These are phyloP conservation scores for Cynoglossus semilaevis DNA, from an alignment of 2,113 vertebrate species.

Conservation along the genomic window DNA sequence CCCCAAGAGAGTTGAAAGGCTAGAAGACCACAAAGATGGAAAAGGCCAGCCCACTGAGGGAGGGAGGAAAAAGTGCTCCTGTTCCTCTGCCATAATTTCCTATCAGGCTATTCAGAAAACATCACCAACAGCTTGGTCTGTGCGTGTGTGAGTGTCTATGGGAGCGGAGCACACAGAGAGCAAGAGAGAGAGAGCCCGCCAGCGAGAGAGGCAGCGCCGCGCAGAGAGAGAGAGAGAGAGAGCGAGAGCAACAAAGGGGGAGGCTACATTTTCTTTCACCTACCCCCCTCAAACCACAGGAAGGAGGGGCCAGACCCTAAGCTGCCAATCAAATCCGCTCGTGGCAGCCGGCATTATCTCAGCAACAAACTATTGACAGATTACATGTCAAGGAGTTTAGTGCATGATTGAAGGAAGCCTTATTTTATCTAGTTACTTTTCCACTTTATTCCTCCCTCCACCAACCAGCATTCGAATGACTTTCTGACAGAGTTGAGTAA, in stretches of 20 bases:
- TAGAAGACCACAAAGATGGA: conserved; percentile 76
- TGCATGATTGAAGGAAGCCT: conserved; percentile 82
- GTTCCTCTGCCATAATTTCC: conserved; percentile 82
- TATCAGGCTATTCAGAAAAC: conserved; percentile 82
- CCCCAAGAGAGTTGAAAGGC: conserved; percentile 77
- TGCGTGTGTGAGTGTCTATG: conserved; percentile 59
- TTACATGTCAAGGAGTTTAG: conserved; percentile 87
- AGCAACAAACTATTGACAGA: conserved; percentile 87
- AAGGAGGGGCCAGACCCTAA: conserved; percentile 80
- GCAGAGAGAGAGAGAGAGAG: conserved; percentile 53
- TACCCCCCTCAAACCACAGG: conserved; percentile 79
- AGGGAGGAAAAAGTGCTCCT: conserved; percentile 79
- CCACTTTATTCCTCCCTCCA: conserved; percentile 63
- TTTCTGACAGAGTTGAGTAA: conserved; percentile 80
- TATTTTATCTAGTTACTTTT: conserved; percentile 73
- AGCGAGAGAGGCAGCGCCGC: conserved; percentile 43
- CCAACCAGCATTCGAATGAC: conserved; percentile 76
- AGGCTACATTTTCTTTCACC: conserved; percentile 81
- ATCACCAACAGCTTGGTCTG: conserved; percentile 77
- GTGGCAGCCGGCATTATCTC: conserved; percentile 86
- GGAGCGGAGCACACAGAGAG: conserved; percentile 59
- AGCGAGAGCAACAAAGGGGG: conserved; percentile 69
- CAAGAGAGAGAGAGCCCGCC: conserved; percentile 40
- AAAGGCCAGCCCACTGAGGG: conserved; percentile 79
- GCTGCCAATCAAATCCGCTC: conserved; percentile 89